Evolutionary conservation across 2,797 vertebrate species (phyloP).

Genomic region (Melanotaenia pygmaea): DNA sequence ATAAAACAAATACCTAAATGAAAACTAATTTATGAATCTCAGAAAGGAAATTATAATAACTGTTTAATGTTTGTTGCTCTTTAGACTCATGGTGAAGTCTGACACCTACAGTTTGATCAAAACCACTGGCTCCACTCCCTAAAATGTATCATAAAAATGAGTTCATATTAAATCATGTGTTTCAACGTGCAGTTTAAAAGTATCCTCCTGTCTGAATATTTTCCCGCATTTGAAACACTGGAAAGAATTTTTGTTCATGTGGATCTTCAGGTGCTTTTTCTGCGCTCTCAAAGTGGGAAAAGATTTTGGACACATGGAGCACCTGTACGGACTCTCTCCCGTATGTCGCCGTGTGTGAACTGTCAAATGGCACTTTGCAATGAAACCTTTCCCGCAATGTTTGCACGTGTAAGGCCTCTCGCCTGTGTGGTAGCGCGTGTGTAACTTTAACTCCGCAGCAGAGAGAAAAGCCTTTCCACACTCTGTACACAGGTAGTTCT

Average conservation of each 20-base stretch:
- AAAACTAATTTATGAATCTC: too few relatives aligned
- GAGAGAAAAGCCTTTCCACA: conserved; percentile 57
- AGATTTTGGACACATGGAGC: conserved; percentile 47
- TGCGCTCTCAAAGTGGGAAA: conserved; percentile 26
- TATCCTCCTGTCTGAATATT: conserved; percentile 46
- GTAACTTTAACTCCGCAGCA: conserved; percentile 38
- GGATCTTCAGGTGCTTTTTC: conserved; percentile 46
- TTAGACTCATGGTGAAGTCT: background rate
- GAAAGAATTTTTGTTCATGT: conserved; percentile 42
- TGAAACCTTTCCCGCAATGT: conserved; percentile 49
- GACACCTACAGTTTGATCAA: too few relatives aligned
- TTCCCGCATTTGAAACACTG: conserved; percentile 56
- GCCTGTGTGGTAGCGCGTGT: conserved; percentile 52
- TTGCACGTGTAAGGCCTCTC: conserved; percentile 52
- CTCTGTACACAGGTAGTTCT: conserved; percentile 50
- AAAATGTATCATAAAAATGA: background rate
- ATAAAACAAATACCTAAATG: too few relatives aligned
- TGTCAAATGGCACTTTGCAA: conserved; percentile 34
- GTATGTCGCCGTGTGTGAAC: conserved; percentile 46
- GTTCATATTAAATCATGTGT: conserved; percentile 20
- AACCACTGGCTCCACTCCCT: too few relatives aligned
- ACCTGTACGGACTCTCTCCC: conserved; percentile 47
- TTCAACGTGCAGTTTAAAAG: conserved; percentile 39
- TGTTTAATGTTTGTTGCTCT: background rate
- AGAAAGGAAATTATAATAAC: background rate